Evolutionary conservation across 2,113 vertebrate genomes (phyloP), one percentile per base, ranked within the genome.

Genomic region (Dicaeum eximium): DNA sequence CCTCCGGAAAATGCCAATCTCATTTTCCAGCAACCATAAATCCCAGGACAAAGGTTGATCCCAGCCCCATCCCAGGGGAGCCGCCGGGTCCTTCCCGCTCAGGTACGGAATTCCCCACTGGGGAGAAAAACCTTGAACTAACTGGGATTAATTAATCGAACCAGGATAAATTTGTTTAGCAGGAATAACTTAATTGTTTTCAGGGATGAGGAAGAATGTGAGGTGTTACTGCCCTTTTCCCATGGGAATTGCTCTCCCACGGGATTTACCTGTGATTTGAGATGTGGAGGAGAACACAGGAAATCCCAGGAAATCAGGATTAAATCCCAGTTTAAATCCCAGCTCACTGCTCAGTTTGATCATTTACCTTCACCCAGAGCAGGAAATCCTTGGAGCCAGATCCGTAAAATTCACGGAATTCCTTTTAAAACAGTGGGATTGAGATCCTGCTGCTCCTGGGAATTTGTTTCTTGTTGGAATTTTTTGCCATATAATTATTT

Each of bases 131-230:
- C 64, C 42, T 19, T 7, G 7, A 11, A n/a, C 28, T 27, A 48
- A 57, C 8, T 1, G 0, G 42, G 35, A 27, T 48, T 18, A 28
- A 58, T 69, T 22, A 27, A 57, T 18, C 23, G 28, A 18, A 4
- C 53, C 0, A 42, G 44, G 14, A 48, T 58, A 7, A 57, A 57
- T 80, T 12, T 1, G 1, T 33, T 47, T 15, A 13, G 28, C 11
- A 5, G 42, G 15, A 9, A 23, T n/a, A 9, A 23, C n/a, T 48
- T 11, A 6, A n/a, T 48, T 28, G 23, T 18, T 48, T 40, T 8
- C 3, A 8, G 0, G 7, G 78, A 3, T 4, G 7, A 23, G 53
- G 28, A 48, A 28, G n/a, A 33, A 7, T 1, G 6, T 0, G 16
- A 6, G 27, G 27, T 3, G 0, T 23, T 11, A 1, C 12, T 0